Evolutionary conservation across 2,113 vertebrate species (phyloP).

Genomic region (Malaclemys terrapin): DNA sequence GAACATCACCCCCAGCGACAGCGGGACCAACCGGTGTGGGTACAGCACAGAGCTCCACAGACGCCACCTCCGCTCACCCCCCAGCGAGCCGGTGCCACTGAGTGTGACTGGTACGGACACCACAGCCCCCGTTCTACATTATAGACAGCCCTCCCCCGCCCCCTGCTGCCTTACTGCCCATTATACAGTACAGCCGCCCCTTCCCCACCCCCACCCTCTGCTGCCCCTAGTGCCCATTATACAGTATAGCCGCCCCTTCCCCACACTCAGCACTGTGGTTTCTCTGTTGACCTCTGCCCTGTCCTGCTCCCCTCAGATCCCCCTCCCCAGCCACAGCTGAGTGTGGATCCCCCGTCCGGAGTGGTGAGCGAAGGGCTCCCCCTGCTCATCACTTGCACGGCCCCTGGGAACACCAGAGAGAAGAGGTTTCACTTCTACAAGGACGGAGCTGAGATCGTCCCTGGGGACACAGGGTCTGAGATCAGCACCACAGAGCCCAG

Average conservation of each 20-base stretch:
- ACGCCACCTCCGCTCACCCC: neutral
- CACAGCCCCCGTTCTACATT: neutral
- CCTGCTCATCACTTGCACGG: neutral
- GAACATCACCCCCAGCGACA: neutral
- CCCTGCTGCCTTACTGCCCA: too few relatives aligned
- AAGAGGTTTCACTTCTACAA: too few relatives aligned
- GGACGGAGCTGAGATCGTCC: too few relatives aligned
- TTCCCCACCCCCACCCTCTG: too few relatives aligned
- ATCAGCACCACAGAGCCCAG: neutral
- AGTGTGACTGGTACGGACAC: neutral
- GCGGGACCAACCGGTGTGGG: neutral
- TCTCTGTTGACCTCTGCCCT: accelerated
- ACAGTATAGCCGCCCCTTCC: too few relatives aligned
- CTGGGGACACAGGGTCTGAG: neutral
- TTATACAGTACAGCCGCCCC: too few relatives aligned
- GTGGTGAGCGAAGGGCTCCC: neutral
- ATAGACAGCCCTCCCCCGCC: too few relatives aligned
- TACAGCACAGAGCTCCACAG: neutral
- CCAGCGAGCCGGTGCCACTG: neutral
- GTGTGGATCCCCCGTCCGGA: neutral
- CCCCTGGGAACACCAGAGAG: neutral
- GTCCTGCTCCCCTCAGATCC: neutral
- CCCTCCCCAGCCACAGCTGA: neutral
- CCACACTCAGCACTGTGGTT: neutral
- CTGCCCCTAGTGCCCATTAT: too few relatives aligned